Evolutionary conservation across 2,113 vertebrate genomes (phyloP).

Genomic region (Coregonus clupeaformis): DNA sequence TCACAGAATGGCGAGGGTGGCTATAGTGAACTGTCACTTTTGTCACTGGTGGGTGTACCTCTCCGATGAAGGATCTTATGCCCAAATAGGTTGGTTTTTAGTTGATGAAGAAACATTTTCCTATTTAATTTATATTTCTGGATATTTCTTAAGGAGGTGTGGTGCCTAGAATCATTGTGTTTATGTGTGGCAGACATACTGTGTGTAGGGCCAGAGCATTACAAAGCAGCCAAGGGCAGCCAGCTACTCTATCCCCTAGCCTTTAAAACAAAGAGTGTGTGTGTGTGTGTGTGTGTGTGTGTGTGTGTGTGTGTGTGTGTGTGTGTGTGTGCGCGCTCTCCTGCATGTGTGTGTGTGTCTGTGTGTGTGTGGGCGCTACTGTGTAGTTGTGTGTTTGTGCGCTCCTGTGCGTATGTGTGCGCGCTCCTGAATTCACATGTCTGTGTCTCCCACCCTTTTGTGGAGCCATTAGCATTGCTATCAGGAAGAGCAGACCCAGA

Average conservation of each 20-base stretch:
- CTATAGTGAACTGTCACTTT: too few relatives aligned
- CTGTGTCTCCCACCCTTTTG: background rate
- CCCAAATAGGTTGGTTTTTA: too few relatives aligned
- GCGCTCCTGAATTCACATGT: background rate
- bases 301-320: constrained; percentile 18
- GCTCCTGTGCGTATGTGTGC: background rate
- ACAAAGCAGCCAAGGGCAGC: constrained; percentile 16
- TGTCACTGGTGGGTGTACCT: too few relatives aligned
- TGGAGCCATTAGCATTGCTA: constrained; percentile 43
- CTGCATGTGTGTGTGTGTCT: background rate
- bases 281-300: background rate
- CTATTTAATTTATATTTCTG: too few relatives aligned
- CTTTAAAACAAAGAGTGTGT: constrained; percentile 12
- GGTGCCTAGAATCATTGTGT: background rate
- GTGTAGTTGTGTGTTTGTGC: constrained; percentile 2
- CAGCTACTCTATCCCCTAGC: background rate
- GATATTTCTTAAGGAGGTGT: too few relatives aligned
- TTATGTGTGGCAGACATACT: background rate
- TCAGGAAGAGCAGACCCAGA: constrained; percentile 35
- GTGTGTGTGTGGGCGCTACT: background rate
- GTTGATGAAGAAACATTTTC: too few relatives aligned
- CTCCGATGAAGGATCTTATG: too few relatives aligned
- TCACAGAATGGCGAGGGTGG: constrained; percentile 4
- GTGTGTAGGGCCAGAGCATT: constrained; percentile 7
- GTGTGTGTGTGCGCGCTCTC: background rate